Percentiles rank a stretch among this genome's conserved stretches.
phyloP scores from a whole-genome alignment of 2,888 invertebrate genomes.

The Ectemnius lituratus region DNA sequence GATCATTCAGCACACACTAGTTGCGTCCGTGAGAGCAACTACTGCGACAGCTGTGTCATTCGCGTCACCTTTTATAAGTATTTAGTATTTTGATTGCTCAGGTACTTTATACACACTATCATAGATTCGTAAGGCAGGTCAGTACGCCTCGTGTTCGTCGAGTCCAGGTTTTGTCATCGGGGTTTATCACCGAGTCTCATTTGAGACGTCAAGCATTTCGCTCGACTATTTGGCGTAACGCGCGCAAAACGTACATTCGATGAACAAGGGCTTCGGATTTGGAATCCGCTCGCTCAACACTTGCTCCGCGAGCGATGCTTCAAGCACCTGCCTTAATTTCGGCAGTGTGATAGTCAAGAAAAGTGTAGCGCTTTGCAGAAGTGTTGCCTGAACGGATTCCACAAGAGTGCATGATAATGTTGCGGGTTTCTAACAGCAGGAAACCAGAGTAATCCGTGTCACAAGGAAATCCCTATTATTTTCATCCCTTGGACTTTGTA shows the following conservation, averaged over 20 bases:
- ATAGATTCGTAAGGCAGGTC: constrained; percentile 70
- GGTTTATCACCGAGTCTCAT: neutral
- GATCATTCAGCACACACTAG: constrained; percentile 26
- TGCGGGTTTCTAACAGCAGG: constrained; percentile 6
- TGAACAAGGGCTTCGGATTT: constrained; percentile 23
- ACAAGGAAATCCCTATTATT: neutral
- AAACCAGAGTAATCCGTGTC: constrained; percentile 14
- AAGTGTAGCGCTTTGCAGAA: neutral
- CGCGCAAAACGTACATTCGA: constrained; percentile 40
- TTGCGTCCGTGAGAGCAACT: constrained; percentile 20
- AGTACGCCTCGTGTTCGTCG: constrained; percentile 48
- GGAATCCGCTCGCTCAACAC: constrained; percentile 5
- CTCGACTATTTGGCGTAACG: neutral
- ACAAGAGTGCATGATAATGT: constrained; percentile 20
- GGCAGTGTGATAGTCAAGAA: no score
- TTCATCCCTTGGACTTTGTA: no score
- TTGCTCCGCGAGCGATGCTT: no score
- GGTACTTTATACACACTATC: constrained; percentile 77
- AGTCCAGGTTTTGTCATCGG: constrained; percentile 21
- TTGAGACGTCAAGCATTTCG: no score
- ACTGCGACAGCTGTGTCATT: constrained; percentile 17
- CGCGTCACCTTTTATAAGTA: constrained; percentile 39
- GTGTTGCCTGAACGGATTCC: constrained; percentile 16
- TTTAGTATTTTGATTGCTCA: constrained; percentile 67
- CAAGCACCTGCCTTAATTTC: no score